Evolutionary conservation across 2,113 vertebrate species (phyloP).

Genomic region (Microcebus murinus): DNA sequence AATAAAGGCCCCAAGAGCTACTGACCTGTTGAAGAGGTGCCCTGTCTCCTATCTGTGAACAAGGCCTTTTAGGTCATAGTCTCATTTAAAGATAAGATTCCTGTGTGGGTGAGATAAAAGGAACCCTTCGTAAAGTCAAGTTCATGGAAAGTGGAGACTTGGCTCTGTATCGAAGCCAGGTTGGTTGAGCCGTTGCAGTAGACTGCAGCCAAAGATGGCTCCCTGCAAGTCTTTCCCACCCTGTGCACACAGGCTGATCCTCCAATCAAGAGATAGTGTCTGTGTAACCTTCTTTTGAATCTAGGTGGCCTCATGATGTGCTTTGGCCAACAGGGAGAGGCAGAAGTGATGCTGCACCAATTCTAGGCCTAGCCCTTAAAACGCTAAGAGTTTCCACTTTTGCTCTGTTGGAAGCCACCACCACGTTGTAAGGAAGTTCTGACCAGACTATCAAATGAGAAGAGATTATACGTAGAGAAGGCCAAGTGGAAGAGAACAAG

Average conservation of each 20-base stretch:
- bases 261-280: not conserved
- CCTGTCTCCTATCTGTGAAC: not conserved
- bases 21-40: not conserved
- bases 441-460: not conserved
- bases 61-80: not conserved
- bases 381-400: not conserved
- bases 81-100: not conserved
- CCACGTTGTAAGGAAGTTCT: not conserved
- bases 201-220: not conserved
- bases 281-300: not conserved
- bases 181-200: not conserved
- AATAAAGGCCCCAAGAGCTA: not conserved
- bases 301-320: not conserved
- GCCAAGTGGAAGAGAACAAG: not conserved
- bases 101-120: not conserved
- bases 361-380: not conserved
- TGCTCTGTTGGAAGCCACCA: not conserved
- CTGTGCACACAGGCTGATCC: too few species aligned
- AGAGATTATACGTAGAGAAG: not conserved
- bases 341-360: not conserved
- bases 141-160: not conserved
- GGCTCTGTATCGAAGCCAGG: not conserved
- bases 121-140: not conserved
- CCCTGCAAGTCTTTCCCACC: not conserved
- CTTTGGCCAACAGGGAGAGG: not conserved